Conservation (phyloP, 2,888 invertebrate genomes). For the Hypselothyrea guttata region DNA sequence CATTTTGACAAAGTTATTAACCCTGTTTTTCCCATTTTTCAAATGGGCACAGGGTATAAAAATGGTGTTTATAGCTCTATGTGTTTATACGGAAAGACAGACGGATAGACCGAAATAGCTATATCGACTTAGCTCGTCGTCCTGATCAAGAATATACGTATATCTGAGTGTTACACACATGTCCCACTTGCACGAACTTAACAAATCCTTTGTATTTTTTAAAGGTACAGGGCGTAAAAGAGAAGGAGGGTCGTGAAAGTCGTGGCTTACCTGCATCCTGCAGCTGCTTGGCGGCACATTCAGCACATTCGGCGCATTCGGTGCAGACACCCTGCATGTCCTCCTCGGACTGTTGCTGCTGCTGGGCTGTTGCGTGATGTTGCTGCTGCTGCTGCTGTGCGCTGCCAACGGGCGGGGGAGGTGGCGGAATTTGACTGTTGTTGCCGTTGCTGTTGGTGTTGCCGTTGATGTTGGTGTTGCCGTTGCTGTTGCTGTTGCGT, state of each 20-base stretch:
- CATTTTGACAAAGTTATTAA: too few species aligned
- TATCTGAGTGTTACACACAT: not conserved
- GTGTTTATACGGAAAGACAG: too few species aligned
- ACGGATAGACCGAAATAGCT: not conserved
- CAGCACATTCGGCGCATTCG: constrained; percentile 82
- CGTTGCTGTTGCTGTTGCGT: constrained; percentile 68
- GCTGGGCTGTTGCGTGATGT: constrained; percentile 42
- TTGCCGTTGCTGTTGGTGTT: constrained; percentile 53
- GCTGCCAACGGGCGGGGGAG: constrained; percentile 55
- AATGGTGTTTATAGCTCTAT: too few species aligned
- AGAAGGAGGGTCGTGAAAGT: not conserved
- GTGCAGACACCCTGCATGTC: constrained; percentile 81
- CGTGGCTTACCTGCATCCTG: constrained; percentile 80
- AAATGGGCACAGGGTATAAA: too few species aligned
- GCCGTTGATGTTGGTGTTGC: constrained; percentile 65
- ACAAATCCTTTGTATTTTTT: not conserved
- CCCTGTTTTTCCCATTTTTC: too few species aligned
- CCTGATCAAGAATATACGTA: not conserved
- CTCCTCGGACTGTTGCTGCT: constrained; percentile 70
- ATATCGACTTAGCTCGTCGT: not conserved
- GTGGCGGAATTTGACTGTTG: constrained; percentile 55
- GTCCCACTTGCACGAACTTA: too few species aligned
- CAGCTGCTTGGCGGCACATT: constrained; percentile 82
- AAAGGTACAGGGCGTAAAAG: too few species aligned
- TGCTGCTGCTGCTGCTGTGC: constrained; percentile 46